Evolutionary conservation across 2,113 vertebrate species (phyloP).

Genomic region (Neogale vison): DNA sequence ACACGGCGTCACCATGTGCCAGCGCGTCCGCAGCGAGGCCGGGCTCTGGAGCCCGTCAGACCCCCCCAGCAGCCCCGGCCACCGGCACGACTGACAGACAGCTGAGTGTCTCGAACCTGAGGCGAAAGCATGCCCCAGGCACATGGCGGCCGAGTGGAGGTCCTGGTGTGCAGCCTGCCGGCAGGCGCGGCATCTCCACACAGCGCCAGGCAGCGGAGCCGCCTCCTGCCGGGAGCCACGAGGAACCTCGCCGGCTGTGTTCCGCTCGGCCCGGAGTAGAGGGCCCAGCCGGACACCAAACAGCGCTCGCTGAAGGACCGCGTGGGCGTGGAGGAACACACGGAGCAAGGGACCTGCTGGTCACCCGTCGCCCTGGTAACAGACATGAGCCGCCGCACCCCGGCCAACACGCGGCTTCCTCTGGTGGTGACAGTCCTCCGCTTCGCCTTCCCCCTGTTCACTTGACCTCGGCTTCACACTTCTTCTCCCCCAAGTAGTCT

Average conservation of each 20-base stretch:
- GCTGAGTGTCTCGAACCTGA: not conserved
- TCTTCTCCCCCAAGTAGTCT: not conserved
- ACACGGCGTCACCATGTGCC: accelerated
- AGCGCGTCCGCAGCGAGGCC: accelerated
- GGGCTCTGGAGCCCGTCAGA: not conserved
- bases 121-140: not conserved
- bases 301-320: too few species aligned
- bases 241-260: not conserved
- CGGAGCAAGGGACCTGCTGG: too few species aligned
- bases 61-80: not conserved
- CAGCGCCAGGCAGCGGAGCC: accelerated
- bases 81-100: too few species aligned
- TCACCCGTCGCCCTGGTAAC: not conserved
- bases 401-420: accelerated
- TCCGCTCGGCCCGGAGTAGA: accelerated
- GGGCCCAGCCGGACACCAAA: not conserved
- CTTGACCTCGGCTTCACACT: not conserved
- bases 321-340: too few species aligned
- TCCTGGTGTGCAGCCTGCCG: not conserved
- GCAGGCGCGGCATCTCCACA: not conserved
- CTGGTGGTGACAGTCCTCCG: accelerated
- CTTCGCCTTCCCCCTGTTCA: not conserved
- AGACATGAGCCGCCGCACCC: accelerated
- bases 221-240: accelerated
- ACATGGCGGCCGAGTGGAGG: accelerated